Evolutionary conservation across 2,888 invertebrate species (phyloP).

Genomic region (Athrips mouffetella): DNA sequence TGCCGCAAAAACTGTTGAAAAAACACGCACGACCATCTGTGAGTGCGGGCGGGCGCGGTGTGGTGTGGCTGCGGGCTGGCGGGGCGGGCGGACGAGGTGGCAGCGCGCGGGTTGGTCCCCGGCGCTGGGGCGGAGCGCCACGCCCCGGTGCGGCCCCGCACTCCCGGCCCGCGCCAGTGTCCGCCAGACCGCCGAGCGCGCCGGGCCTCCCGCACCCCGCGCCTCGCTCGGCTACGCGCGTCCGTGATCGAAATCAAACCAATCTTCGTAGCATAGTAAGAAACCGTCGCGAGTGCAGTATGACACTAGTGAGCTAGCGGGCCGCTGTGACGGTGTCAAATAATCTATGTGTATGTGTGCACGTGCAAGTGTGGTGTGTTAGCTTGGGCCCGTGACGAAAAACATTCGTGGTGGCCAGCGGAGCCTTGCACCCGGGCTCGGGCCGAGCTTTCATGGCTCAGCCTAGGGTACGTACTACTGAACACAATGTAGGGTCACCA

Average conservation of each 20-base stretch:
- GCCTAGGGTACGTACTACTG: constrained; percentile 87
- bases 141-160: constrained; percentile 45
- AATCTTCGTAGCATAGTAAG: constrained; percentile 39
- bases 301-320: constrained; percentile 78
- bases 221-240: constrained; percentile 76
- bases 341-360: constrained; percentile 71
- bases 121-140: constrained; percentile 38
- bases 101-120: constrained; percentile 27
- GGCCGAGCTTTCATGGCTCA: constrained; percentile 92
- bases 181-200: constrained; percentile 77
- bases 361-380: constrained; percentile 75
- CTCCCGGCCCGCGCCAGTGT: constrained; percentile 67
- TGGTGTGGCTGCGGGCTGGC: constrained; percentile 39
- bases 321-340: constrained; percentile 75
- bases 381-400: constrained; percentile 70
- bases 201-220: constrained; percentile 78
- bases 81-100: constrained; percentile 22
- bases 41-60: constrained; percentile 54
- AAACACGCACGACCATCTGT: constrained; percentile 53
- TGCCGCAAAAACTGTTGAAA: constrained; percentile 51
- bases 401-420: constrained; percentile 78
- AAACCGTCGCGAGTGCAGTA: constrained; percentile 74
- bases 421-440: constrained; percentile 79
- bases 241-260: constrained; percentile 56
- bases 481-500: constrained; percentile 18